These are phyloP conservation scores for Caenorhabditis virilis DNA, from an alignment of 2,888 invertebrate species.

Conservation along the genomic window DNA sequence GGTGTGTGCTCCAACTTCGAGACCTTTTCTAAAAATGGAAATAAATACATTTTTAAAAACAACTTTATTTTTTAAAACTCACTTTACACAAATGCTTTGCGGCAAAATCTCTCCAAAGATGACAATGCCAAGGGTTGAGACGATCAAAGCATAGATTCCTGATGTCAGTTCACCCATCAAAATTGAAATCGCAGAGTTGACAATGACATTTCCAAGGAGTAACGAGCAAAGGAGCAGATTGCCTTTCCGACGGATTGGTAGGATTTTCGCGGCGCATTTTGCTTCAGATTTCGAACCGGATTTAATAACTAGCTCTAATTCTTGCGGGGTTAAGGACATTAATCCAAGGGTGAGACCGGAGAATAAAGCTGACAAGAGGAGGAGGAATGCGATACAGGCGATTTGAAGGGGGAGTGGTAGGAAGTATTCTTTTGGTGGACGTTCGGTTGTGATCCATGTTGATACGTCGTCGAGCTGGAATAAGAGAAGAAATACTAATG, in stretches of 20 bases:
- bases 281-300: conserved; percentile 57
- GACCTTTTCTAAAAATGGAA: conserved; percentile 77
- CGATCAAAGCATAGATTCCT: conserved; percentile 62
- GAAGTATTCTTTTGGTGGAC: conserved; percentile 55
- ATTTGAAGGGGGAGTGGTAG: conserved; percentile 53
- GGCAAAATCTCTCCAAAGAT: conserved; percentile 80
- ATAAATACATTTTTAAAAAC: background rate
- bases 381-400: conserved; percentile 76
- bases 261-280: conserved; percentile 81
- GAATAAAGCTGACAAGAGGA: conserved; percentile 89
- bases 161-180: conserved; percentile 85
- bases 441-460: conserved; percentile 58
- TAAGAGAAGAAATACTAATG: too few relatives aligned
- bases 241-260: conserved; percentile 89
- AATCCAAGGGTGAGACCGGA: conserved; percentile 92
- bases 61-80: conserved; percentile 11
- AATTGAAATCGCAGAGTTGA: conserved; percentile 82
- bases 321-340: conserved; percentile 85
- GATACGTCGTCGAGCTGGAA: conserved; percentile 56
- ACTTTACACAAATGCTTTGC: conserved; percentile 71
- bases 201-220: conserved; percentile 76
- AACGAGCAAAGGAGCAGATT: conserved; percentile 83
- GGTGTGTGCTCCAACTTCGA: conserved; percentile 56
- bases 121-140: conserved; percentile 78
- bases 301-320: conserved; percentile 65